Evolutionary conservation across 2,888 invertebrate genomes (phyloP).

Genomic region (Diploptera punctata): DNA sequence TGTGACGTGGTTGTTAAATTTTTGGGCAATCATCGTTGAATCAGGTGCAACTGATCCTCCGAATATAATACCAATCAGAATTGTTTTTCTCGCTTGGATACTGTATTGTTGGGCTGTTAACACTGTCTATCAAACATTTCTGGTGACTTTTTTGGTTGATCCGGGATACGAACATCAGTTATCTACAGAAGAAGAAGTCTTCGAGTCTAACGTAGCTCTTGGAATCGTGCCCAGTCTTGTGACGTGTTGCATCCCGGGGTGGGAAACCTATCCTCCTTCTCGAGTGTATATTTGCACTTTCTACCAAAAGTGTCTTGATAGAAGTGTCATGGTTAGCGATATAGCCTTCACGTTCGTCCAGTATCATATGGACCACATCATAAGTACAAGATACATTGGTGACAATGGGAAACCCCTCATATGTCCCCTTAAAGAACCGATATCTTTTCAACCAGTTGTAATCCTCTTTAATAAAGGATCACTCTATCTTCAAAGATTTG

Average conservation of each 20-base stretch:
- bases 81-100: neutral
- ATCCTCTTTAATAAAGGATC: neutral
- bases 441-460: neutral
- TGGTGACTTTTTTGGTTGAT: neutral
- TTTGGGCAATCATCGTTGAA: neutral
- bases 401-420: neutral
- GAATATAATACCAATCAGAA: neutral
- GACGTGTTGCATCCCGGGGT: neutral
- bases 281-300: neutral
- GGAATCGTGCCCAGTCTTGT: neutral
- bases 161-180: conserved; percentile 9
- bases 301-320: neutral
- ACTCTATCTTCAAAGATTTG: neutral
- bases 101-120: neutral
- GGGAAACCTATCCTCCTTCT: neutral
- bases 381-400: neutral
- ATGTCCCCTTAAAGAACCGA: neutral
- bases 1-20: neutral
- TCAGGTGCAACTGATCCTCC: neutral
- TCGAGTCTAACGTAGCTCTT: neutral
- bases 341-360: neutral
- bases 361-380: neutral
- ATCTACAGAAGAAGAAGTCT: neutral
- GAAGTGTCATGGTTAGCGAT: neutral
- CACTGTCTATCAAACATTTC: conserved; percentile 13